Conservation (phyloP, 1,140 invertebrate species). For the Micrasema longulum region DNA sequence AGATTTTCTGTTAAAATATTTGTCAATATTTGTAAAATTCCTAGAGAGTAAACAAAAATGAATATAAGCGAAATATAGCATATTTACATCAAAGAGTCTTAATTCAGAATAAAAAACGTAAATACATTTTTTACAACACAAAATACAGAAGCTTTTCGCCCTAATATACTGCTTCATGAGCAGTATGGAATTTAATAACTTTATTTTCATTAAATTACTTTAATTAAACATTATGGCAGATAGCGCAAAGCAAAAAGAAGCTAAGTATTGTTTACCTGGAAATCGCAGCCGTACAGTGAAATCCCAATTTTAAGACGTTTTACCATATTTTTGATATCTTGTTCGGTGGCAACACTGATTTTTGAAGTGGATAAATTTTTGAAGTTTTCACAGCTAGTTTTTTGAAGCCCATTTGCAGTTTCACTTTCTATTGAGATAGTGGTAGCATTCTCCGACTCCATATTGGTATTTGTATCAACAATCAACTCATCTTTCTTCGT, state of each 20-base stretch:
- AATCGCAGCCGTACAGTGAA: constrained; percentile 64
- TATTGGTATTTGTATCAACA: not conserved
- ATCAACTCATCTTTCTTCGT: not conserved
- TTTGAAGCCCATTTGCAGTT: constrained; percentile 45
- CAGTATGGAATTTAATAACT: not conserved
- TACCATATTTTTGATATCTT: constrained; percentile 56
- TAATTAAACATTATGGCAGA: not conserved
- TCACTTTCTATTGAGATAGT: constrained; percentile 59
- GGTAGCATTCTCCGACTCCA: not conserved
- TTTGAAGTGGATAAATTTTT: constrained; percentile 52
- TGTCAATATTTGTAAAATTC: not conserved
- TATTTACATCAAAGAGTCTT: not conserved
- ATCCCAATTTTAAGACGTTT: constrained; percentile 64
- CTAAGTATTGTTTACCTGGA: constrained; percentile 56
- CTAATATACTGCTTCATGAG: not conserved
- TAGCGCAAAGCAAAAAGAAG: not conserved
- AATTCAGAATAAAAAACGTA: not conserved
- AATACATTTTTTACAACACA: not conserved
- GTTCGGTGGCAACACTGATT: constrained; percentile 56
- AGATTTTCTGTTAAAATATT: too few species aligned
- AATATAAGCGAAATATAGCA: too few species aligned
- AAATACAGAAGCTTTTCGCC: not conserved
- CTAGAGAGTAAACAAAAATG: not conserved
- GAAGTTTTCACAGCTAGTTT: not conserved
- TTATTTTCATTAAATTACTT: not conserved